phyloP scores from a whole-genome alignment of 2,888 invertebrate species.

The Ashinkailepas kermadecensis region DNA sequence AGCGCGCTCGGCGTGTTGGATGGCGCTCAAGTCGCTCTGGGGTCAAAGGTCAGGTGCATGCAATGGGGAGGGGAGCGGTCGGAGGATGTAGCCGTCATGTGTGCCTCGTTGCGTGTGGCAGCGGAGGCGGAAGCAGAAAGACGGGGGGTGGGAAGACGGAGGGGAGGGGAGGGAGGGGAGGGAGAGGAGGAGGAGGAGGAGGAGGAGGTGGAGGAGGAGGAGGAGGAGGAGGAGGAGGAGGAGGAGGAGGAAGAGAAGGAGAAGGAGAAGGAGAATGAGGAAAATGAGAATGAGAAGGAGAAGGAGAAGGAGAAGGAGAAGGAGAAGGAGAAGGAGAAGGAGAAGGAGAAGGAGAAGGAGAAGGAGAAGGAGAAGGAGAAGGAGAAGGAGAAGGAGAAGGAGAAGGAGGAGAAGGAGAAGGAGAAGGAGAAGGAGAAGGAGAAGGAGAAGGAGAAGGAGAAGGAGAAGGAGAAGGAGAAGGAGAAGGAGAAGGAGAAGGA shows the following conservation, averaged over 20 bases:
- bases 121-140: background rate
- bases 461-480: no score
- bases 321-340: background rate
- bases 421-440: no score
- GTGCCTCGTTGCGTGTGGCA: no score
- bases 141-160: conserved; percentile 15
- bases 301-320: background rate
- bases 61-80: background rate
- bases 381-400: no score
- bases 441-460: no score
- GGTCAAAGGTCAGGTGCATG: background rate
- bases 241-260: conserved; percentile 20
- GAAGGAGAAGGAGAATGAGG: no score
- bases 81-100: no score
- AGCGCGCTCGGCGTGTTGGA: background rate
- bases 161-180: background rate
- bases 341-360: no score
- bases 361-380: no score
- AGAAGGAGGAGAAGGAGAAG: no score
- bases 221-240: background rate
- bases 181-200: background rate
- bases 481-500: background rate
- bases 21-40: no score
- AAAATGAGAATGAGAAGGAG: background rate
- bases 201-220: conserved; percentile 22